phyloP scores from a whole-genome alignment of 2,888 invertebrate species.

The Selenia dentaria region DNA sequence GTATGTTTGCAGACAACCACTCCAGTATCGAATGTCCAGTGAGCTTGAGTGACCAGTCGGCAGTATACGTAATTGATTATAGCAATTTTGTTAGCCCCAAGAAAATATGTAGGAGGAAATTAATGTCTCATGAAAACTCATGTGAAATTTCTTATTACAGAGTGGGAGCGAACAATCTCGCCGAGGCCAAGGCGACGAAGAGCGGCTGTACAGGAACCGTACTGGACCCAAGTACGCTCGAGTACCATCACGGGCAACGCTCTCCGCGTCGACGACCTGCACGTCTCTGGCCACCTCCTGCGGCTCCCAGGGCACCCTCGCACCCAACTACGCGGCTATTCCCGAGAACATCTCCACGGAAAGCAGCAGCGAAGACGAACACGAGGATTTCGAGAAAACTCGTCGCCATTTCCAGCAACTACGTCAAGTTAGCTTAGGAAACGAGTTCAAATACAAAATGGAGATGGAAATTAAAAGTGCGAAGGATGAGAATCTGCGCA shows the following conservation, averaged over 20 bases:
- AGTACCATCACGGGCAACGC: constrained; percentile 76
- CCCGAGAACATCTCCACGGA: constrained; percentile 72
- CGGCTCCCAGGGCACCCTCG: constrained; percentile 75
- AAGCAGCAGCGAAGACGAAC: constrained; percentile 80
- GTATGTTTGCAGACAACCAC: constrained; percentile 68
- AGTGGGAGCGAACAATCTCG: constrained; percentile 72
- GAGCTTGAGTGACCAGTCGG: constrained; percentile 49
- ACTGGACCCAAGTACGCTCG: constrained; percentile 74
- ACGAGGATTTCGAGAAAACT: constrained; percentile 78
- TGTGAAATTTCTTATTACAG: constrained; percentile 52
- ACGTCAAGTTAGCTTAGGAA: constrained; percentile 86
- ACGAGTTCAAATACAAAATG: constrained; percentile 85
- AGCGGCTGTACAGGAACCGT: constrained; percentile 66
- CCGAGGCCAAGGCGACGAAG: constrained; percentile 75
- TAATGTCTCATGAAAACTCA: constrained; percentile 22
- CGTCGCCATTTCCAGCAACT: constrained; percentile 86
- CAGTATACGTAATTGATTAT: constrained; percentile 41
- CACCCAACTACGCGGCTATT: constrained; percentile 72
- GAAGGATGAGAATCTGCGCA: constrained; percentile 85
- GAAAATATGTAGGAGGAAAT: neutral
- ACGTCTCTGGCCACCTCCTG: constrained; percentile 84
- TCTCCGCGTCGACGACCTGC: constrained; percentile 85
- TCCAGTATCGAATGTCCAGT: constrained; percentile 64
- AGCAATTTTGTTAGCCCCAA: neutral
- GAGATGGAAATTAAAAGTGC: constrained; percentile 87